Conservation (phyloP, 35 echinoderm and acorn worm species). For the Apostichopus californicus region DNA sequence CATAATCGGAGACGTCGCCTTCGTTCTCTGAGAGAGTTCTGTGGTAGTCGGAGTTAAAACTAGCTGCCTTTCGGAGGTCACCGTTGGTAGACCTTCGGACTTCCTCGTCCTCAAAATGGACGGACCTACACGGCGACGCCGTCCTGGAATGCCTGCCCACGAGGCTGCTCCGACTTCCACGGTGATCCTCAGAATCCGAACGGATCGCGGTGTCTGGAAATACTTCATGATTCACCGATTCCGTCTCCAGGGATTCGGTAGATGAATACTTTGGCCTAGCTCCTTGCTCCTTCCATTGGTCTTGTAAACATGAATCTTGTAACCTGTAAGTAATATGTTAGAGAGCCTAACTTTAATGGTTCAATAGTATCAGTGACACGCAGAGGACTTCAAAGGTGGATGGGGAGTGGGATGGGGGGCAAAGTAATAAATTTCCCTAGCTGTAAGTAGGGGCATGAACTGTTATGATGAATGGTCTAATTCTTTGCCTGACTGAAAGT, state of each 20-base stretch:
- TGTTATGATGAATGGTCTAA: no score
- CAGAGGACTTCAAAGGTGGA: no score
- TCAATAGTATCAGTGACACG: no score
- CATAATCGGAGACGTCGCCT: background rate
- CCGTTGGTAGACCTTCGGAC: background rate
- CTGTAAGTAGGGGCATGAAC: no score
- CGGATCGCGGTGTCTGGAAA: constrained; percentile 83
- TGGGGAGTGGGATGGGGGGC: no score
- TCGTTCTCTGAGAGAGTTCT: background rate
- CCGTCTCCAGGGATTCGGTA: constrained; percentile 81
- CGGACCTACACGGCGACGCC: constrained; percentile 75
- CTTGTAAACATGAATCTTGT: constrained; percentile 16
- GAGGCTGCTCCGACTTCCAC: constrained; percentile 6
- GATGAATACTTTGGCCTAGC: constrained; percentile 91
- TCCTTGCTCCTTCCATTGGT: constrained; percentile 75
- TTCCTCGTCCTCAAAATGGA: constrained; percentile 79
- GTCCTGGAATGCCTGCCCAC: constrained; percentile 37
- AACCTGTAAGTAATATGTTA: background rate
- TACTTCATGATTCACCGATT: constrained; percentile 71
- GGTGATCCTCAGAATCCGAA: constrained; percentile 60
- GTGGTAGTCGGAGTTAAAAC: background rate
- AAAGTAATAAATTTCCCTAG: no score
- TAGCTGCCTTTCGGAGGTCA: background rate
- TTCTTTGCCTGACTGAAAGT: no score
- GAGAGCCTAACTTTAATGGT: no score